Conservation (phyloP, 2,797 vertebrate species). For the Etheostoma perlongum region DNA sequence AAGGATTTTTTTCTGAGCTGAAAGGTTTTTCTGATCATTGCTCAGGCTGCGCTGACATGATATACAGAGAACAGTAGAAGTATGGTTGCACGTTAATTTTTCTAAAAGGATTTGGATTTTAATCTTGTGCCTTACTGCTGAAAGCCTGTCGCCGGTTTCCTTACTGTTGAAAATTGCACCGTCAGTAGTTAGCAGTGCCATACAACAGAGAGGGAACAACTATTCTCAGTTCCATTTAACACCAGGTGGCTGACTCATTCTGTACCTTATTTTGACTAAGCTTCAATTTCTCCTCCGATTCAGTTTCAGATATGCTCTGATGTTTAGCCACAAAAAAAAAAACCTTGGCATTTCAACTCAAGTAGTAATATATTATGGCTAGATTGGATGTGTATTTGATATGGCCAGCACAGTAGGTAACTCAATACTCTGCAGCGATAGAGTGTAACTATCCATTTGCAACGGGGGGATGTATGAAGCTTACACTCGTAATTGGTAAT, state of each 20-base stretch:
- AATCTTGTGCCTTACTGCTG: slow-evolving; percentile 75
- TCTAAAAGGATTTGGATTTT: slow-evolving; percentile 83
- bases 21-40: slow-evolving; percentile 75
- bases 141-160: slow-evolving; percentile 74
- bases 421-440: slow-evolving; percentile 54
- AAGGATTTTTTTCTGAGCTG: slow-evolving; percentile 62
- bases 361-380: slow-evolving; percentile 69
- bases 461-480: slow-evolving; percentile 45
- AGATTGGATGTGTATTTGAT: slow-evolving; percentile 51
- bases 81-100: slow-evolving; percentile 81
- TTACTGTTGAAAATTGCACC: slow-evolving; percentile 60
- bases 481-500: slow-evolving; percentile 67
- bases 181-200: slow-evolving; percentile 57
- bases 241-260: slow-evolving; percentile 69
- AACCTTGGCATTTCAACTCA: slow-evolving; percentile 49
- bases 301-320: slow-evolving; percentile 51
- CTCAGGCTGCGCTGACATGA: slow-evolving; percentile 71
- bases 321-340: slow-evolving; percentile 50
- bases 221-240: slow-evolving; percentile 48
- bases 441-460: slow-evolving; percentile 65
- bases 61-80: slow-evolving; percentile 70
- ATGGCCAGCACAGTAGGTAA: slow-evolving; percentile 55
- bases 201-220: slow-evolving; percentile 59
- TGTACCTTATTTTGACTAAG: slow-evolving; percentile 56
- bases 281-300: slow-evolving; percentile 49